Conservation (phyloP, 2,888 invertebrate species). For the Muschampia staudingeri region DNA sequence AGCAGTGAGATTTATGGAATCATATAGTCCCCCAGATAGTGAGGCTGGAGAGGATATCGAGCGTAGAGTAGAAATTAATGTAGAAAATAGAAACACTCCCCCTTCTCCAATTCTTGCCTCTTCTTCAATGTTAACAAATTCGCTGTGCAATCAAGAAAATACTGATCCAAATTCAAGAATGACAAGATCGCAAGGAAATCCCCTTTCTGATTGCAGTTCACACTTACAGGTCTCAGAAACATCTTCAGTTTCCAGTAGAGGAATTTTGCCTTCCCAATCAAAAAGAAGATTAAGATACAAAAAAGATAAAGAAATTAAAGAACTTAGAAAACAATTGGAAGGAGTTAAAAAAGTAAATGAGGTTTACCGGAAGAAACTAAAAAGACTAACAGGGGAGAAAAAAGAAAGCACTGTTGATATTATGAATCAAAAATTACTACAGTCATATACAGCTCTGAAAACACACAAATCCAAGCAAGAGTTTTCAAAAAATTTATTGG, state of each 20-base stretch:
- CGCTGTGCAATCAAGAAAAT: background rate
- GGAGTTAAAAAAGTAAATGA: slow-evolving; percentile 3
- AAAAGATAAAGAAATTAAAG: no score
- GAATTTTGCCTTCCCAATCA: no score
- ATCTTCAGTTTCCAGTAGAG: no score
- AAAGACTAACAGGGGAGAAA: background rate
- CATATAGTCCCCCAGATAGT: no score
- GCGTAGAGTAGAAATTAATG: background rate
- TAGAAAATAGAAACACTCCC: background rate
- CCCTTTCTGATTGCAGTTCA: background rate
- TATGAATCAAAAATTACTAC: background rate
- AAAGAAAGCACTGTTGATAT: background rate
- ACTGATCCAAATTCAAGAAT: background rate
- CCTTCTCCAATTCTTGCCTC: background rate
- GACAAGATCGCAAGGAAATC: background rate
- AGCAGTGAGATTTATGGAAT: no score
- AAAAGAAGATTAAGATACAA: no score
- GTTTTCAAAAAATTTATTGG: background rate
- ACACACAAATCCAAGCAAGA: background rate
- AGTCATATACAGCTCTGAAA: background rate
- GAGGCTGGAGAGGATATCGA: background rate
- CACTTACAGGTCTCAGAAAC: background rate
- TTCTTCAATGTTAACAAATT: background rate
- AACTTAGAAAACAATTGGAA: no score
- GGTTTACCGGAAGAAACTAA: background rate